Evolutionary conservation across 2,113 vertebrate species (phyloP).

Genomic region (Ameiurus melas): DNA sequence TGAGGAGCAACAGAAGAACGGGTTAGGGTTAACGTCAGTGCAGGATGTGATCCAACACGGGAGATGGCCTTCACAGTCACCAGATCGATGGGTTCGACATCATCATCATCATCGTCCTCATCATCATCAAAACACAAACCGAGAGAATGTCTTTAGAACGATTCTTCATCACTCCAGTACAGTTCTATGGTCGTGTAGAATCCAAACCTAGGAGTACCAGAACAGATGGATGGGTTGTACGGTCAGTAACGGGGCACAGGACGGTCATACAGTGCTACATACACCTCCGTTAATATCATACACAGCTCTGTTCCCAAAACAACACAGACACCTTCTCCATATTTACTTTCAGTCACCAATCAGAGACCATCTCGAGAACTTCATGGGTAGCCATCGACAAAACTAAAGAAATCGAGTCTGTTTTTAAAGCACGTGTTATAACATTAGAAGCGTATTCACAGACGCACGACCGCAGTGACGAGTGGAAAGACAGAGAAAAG

Average conservation of each 20-base stretch:
- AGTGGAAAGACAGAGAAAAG: not conserved
- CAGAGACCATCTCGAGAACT: not conserved
- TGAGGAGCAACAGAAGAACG: not conserved
- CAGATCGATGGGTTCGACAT: not conserved
- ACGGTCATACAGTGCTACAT: not conserved
- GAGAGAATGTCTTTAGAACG: no score
- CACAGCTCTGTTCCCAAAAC: not conserved
- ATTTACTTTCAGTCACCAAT: not conserved
- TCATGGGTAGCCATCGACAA: not conserved
- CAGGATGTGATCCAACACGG: no score
- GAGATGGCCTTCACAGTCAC: not conserved
- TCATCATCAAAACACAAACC: not conserved
- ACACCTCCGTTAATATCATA: not conserved
- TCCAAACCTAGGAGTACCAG: not conserved
- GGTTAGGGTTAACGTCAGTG: not conserved
- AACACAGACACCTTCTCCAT: not conserved
- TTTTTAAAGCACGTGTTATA: not conserved
- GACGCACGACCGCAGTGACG: not conserved
- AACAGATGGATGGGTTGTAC: not conserved
- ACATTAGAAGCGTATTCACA: not conserved
- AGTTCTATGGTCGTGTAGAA: not conserved
- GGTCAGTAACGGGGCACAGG: not conserved
- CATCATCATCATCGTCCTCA: constrained; percentile 1
- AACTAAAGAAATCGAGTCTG: not conserved
- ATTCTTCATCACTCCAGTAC: not conserved